Evolutionary conservation across 1,140 invertebrate species (phyloP).

Genomic region (Condylostylus longicornis): DNA sequence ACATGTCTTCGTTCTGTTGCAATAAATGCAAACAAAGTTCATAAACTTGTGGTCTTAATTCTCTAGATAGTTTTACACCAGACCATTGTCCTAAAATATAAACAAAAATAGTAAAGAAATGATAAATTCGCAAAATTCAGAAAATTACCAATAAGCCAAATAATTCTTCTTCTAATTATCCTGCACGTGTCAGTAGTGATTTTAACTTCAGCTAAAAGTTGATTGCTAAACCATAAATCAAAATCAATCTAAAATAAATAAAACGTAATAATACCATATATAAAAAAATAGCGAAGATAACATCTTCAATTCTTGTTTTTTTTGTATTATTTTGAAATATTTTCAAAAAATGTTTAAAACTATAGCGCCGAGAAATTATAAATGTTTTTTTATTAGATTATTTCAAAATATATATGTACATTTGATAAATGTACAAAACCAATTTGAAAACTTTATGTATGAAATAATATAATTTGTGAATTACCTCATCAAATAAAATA

Average conservation of each 20-base stretch:
- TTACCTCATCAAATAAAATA: slow-evolving; percentile 83
- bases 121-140: slow-evolving; percentile 32
- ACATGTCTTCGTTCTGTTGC: slow-evolving; percentile 57
- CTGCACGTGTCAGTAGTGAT: slow-evolving; percentile 70
- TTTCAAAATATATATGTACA: too few species aligned
- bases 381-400: too few species aligned
- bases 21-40: slow-evolving; percentile 59
- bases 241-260: too few species aligned
- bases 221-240: slow-evolving; percentile 80
- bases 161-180: slow-evolving; percentile 74
- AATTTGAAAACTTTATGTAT: too few species aligned
- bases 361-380: too few species aligned
- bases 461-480: too few species aligned
- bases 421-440: too few species aligned
- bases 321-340: too few species aligned
- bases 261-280: too few species aligned
- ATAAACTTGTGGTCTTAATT: slow-evolving; percentile 67
- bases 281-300: too few species aligned
- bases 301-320: too few species aligned
- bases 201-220: slow-evolving; percentile 66
- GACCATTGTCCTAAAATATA: slow-evolving; percentile 52
- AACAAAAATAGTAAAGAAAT: slow-evolving; percentile 8
- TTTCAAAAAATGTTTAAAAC: slow-evolving; percentile 9
- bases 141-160: slow-evolving; percentile 84
- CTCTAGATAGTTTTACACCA: slow-evolving; percentile 66